phyloP scores from a whole-genome alignment of 2,888 invertebrate genomes.

The Arge pagana region DNA sequence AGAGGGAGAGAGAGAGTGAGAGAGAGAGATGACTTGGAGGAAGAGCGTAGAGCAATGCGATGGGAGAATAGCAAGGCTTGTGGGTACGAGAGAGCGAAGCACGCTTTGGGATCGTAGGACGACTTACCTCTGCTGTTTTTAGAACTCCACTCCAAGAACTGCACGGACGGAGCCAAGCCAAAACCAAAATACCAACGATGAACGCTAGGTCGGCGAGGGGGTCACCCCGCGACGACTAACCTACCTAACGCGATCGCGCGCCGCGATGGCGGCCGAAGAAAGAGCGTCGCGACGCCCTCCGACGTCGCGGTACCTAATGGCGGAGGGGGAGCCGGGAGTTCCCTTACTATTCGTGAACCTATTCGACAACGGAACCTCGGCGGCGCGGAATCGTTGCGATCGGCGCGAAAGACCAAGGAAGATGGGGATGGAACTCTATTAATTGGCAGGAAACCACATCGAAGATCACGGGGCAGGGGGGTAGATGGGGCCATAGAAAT shows the following conservation, averaged over 20 bases:
- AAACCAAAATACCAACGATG: constrained; percentile 58
- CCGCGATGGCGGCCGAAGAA: constrained; percentile 22
- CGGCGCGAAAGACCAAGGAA: too few relatives aligned
- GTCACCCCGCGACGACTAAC: constrained; percentile 29
- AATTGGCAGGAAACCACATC: too few relatives aligned
- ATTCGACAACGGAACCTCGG: neutral
- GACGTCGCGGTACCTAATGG: too few relatives aligned
- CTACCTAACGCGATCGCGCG: constrained; percentile 31
- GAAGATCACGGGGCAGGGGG: too few relatives aligned
- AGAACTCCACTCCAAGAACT: constrained; percentile 59
- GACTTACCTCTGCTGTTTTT: constrained; percentile 60
- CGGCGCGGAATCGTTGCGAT: neutral
- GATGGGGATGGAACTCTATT: too few relatives aligned
- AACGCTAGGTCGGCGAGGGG: constrained; percentile 37
- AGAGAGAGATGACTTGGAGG: constrained; percentile 33
- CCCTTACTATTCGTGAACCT: too few relatives aligned
- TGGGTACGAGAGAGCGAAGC: constrained; percentile 28
- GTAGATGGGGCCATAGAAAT: too few relatives aligned
- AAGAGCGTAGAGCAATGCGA: constrained; percentile 25
- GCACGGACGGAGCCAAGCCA: constrained; percentile 57
- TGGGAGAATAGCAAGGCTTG: constrained; percentile 24
- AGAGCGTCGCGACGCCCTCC: constrained; percentile 21
- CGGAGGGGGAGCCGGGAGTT: neutral
- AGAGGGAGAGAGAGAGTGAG: constrained; percentile 11
- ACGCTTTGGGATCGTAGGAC: constrained; percentile 40